Percentiles rank a stretch among this genome's conserved stretches.
Conservation (phyloP, 2,113 vertebrate genomes). For the Hystrix cristata region DNA sequence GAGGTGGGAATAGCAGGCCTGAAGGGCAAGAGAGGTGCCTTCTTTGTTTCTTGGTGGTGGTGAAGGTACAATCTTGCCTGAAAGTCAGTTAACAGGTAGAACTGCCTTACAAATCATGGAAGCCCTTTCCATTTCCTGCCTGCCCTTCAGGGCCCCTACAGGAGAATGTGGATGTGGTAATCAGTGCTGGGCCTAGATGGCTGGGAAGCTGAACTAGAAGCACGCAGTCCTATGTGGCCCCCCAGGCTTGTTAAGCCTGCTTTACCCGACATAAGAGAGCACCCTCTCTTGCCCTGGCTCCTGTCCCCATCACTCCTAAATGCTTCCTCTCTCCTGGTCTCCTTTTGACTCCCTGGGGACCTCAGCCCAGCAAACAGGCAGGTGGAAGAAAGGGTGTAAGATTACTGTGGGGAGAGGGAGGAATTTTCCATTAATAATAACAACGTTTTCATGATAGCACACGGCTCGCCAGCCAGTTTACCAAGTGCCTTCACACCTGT, state of each 20-base stretch:
- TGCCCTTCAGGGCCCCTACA: neutral
- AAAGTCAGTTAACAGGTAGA: neutral
- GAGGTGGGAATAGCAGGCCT: neutral
- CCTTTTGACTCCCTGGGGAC: neutral
- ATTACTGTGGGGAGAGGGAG: neutral
- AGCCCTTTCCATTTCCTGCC: neutral
- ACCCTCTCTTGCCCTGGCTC: neutral
- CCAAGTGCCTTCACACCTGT: neutral
- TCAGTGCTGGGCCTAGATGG: neutral
- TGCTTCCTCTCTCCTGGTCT: neutral
- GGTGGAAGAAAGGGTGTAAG: neutral
- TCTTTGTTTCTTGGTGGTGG: neutral
- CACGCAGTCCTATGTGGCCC: neutral
- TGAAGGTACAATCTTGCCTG: neutral
- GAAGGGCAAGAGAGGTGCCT: neutral
- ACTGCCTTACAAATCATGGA: neutral
- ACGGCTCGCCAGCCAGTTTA: neutral
- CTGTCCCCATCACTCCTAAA: neutral
- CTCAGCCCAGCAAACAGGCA: slow-evolving; percentile 22
- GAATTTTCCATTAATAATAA: slow-evolving; percentile 47
- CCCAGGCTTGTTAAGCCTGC: neutral
- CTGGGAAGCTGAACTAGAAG: neutral
- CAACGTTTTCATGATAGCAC: neutral
- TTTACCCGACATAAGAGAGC: too few species aligned
- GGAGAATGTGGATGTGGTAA: neutral